Evolutionary conservation across 2,113 vertebrate genomes (phyloP).

Genomic region (Onychostoma macrolepis): DNA sequence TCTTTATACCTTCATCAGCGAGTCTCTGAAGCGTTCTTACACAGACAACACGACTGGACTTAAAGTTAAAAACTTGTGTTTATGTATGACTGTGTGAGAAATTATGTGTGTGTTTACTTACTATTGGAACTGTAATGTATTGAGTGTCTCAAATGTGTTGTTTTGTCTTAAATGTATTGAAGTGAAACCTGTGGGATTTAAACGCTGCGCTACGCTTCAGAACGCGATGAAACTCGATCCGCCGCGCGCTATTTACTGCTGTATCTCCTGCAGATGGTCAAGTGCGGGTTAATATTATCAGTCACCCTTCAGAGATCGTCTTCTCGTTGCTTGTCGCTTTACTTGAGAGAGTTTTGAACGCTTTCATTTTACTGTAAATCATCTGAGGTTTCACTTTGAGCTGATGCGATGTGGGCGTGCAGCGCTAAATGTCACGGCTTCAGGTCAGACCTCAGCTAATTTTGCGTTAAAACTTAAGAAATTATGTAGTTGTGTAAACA

Average conservation of each 20-base stretch:
- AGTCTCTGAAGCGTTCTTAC: not conserved
- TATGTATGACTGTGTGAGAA: not conserved
- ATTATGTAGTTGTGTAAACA: not conserved
- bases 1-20: not conserved
- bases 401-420: conserved; percentile 11
- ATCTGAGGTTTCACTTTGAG: conserved; percentile 6
- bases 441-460: not conserved
- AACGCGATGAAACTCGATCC: not conserved
- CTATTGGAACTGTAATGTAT: not conserved
- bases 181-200: not conserved
- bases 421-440: conserved; percentile 1
- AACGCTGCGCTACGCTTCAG: too few species aligned
- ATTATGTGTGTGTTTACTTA: not conserved
- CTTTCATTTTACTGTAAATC: conserved; percentile 28
- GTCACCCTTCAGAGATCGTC: not conserved
- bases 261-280: not conserved
- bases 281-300: too few species aligned
- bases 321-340: too few species aligned
- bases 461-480: not conserved
- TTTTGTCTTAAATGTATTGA: not conserved
- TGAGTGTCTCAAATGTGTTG: not conserved
- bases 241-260: not conserved
- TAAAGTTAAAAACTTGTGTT: not conserved
- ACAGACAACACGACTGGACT: too few species aligned
- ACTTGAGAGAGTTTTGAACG: not conserved